These are phyloP conservation scores for Centropristis striata DNA, from an alignment of 2,113 vertebrate species.

Conservation along the genomic window DNA sequence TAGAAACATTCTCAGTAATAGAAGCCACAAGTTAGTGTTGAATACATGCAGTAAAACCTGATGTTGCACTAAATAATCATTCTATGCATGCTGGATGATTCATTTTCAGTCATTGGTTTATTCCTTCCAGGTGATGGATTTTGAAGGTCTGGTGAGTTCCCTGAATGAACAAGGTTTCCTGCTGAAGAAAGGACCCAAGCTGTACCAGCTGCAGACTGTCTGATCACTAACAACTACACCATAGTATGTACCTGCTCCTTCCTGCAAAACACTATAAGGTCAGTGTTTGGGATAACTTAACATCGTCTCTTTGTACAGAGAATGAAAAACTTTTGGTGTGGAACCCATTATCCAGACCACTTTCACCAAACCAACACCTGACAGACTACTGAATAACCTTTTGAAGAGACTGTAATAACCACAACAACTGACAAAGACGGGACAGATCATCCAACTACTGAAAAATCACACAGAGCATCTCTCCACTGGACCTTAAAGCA, in stretches of 20 bases:
- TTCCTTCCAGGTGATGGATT: slow-evolving; percentile 90
- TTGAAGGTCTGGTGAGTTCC: slow-evolving; percentile 93
- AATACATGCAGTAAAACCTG: neutral
- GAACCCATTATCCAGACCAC: neutral
- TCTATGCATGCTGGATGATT: neutral
- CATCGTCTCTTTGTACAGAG: neutral
- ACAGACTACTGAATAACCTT: neutral
- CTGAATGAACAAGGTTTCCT: slow-evolving; percentile 98
- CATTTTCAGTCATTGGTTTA: neutral
- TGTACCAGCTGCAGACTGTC: slow-evolving; percentile 95
- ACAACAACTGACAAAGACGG: neutral
- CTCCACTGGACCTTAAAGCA: neutral
- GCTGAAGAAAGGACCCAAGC: slow-evolving; percentile 92
- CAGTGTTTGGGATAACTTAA: neutral
- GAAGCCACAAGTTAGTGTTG: neutral
- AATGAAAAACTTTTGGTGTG: neutral
- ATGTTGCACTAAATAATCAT: neutral
- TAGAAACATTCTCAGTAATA: neutral
- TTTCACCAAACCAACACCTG: neutral
- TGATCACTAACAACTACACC: slow-evolving; percentile 70
- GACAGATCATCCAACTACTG: neutral
- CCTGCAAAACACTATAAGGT: slow-evolving; percentile 7
- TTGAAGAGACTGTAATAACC: neutral
- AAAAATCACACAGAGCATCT: neutral
- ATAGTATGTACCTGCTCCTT: neutral